Base-by-base conservation (phyloP, 1,140 invertebrate genomes). In the Capitella teleta region DNA sequence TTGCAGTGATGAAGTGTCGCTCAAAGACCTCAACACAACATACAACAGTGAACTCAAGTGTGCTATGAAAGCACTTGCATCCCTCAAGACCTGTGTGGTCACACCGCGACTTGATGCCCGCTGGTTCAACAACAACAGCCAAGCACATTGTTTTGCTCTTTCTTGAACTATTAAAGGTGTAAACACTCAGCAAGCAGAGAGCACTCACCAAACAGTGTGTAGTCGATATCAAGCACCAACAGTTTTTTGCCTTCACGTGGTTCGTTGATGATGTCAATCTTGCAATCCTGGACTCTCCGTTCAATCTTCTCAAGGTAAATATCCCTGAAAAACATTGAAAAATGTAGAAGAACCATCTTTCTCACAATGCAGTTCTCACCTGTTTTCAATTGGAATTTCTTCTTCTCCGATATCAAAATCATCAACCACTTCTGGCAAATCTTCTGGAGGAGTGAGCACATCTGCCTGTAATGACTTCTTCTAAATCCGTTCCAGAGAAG, bases 211-310 rank as follows among this genome's bases (percentile, higher is more conserved):
- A 94, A 95, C 10, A 97, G 70, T 6, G 92, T 98, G 61, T 98
- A 96, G 71, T 98, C 93, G 63, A 98, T 94, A 65, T 98, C 93
- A 25, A 98, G 72, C 0, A 98, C 92, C 2, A 98, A 73, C 8
- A 96, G 73, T 61, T 94, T 93, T 68, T 91, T 96, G 28, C 80
- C 82, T 6, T 79, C 77, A 34, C 91, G 73, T 6, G 87, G 80
- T 49, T 84, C 79, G 75, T 87, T 89, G 16, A 94, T 53, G 47
- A 89, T 77, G 34, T 82, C 82, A 28, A 95, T 82, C 65, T 86
- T 80, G 66, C 93, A 93, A 32, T 87, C 82, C 53, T 82, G 78
- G n/a, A 95, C 80, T 59, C 88, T 74, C 54, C 82, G 84, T 53
- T 88, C 80, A 49, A 96, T 78, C 68, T 79, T 79, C 4, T 63